phyloP scores from a whole-genome alignment of 2,113 vertebrate species.

The Cololabis saira region DNA sequence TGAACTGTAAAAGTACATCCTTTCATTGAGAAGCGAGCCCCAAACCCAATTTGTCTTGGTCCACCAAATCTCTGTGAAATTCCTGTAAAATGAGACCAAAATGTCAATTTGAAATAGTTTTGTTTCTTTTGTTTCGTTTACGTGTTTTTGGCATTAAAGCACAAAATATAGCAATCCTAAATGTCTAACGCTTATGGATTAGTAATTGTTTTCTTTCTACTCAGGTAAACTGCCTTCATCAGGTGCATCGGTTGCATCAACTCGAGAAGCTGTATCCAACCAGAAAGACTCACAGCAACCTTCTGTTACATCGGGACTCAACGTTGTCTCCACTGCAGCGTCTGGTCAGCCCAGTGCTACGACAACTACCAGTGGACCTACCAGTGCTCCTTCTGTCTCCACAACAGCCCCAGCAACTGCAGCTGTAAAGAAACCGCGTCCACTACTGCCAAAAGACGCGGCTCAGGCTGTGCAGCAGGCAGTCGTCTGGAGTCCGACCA shows the following conservation, averaged over 20 bases:
- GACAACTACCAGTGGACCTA: conserved; percentile 70
- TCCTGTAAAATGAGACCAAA: no score
- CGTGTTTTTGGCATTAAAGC: background rate
- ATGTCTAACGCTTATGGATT: background rate
- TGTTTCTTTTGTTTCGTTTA: no score
- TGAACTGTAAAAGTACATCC: no score
- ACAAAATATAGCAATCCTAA: background rate
- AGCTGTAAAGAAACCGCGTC: conserved; percentile 94
- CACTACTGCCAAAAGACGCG: conserved; percentile 93
- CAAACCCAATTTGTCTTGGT: no score
- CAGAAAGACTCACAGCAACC: conserved; percentile 83
- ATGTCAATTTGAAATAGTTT: no score
- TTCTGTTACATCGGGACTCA: conserved; percentile 72
- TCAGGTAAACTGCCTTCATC: conserved; percentile 86
- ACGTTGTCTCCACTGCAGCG: conserved; percentile 66
- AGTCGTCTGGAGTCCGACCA: conserved; percentile 94
- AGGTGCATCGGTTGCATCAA: conserved; percentile 74
- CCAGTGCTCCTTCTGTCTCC: conserved; percentile 69
- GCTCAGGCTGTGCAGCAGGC: conserved; percentile 89
- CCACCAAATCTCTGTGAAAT: no score
- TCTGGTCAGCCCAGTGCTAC: conserved; percentile 76
- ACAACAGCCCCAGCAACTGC: conserved; percentile 74
- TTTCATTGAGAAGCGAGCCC: no score
- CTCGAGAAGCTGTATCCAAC: conserved; percentile 82
- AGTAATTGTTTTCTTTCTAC: background rate